Base-by-base conservation (phyloP, 2,113 vertebrate genomes). In the Taxidea taxus region DNA sequence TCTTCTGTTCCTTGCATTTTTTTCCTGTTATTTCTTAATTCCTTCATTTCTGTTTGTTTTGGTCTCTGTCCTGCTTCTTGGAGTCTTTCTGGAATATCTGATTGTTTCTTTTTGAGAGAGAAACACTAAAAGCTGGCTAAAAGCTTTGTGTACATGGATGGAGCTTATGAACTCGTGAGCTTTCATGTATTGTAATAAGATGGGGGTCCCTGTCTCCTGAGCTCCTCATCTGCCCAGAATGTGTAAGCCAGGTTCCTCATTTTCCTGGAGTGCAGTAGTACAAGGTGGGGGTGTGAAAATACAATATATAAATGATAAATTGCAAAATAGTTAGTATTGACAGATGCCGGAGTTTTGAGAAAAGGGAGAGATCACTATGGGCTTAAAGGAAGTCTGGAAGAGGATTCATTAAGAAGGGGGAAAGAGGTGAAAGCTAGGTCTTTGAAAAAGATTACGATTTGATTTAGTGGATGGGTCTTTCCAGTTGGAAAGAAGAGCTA, bases 391-490 rank as follows among this genome's bases (percentile, higher is more conserved):
- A 88, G 14, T 77, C 42, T 60, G 31, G 27, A 18, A 64, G 94
- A 70, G 64, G 5, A 72, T 54, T 91, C 10, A 66, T 75, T 72
- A 68, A 83, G 44, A 70, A 44, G 49, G 37, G n/a, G 70, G 39
- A 42, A 51, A 85, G 23, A 64, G 23, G 5, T 75, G 1, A 82
- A 58, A 84, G 0, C 3, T 64, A 20, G 47, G 42, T 91, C 34
- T 96, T 91, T 75, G 47, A 91, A 49, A 88, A 42, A 70, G 42
- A 51, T 82, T 80, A 85, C 27, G 44, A 64, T 93, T 86, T 90
- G 18, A 58, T 70, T 96, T 72, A 31, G 39, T 72, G 8, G 47
- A 77, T 31, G 16, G 14, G 10, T 56, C 78, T 85, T 88, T 94
- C 81, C 64, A 72, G 3, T 91, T 97, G 66, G 42, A 58, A 42